A percentile compares a stretch with the other conserved stretches of the same genome.
These are phyloP conservation scores for Mesocricetus auratus DNA, from an alignment of 2,113 vertebrate species.

Conservation along the genomic window DNA sequence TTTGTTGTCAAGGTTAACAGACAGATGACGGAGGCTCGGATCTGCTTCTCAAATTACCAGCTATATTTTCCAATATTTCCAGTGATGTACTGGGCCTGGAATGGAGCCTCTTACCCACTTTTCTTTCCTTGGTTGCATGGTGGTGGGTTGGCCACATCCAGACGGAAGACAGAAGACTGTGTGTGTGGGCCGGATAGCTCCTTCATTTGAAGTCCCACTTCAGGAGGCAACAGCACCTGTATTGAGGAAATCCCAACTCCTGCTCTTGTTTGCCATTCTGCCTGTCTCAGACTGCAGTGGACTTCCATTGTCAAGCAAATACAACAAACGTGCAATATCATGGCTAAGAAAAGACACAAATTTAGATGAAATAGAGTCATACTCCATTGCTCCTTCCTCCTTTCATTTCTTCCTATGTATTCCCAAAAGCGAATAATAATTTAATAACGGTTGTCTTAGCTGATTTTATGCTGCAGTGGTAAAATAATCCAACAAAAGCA, in stretches of 20 bases:
- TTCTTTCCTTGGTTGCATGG: not conserved
- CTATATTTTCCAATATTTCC: not conserved
- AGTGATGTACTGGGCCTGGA: no score
- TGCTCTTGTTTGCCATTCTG: not conserved
- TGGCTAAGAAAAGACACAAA: not conserved
- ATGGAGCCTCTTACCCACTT: not conserved
- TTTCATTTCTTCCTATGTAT: not conserved
- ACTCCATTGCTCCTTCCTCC: not conserved
- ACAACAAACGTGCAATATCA: not conserved
- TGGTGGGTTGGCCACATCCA: not conserved
- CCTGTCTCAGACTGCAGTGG: not conserved
- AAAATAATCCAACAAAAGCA: not conserved
- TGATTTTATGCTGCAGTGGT: not conserved
- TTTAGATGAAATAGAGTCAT: not conserved
- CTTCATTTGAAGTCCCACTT: not conserved
- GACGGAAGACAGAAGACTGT: not conserved
- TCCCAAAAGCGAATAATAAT: not conserved
- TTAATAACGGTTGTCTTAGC: not conserved
- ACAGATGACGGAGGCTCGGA: not conserved
- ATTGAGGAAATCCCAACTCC: not conserved
- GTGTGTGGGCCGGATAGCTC: not conserved
- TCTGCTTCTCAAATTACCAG: not conserved
- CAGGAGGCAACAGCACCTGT: fast-evolving
- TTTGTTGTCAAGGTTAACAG: not conserved
- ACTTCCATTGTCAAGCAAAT: not conserved